A percentile compares a stretch with the other conserved stretches of the same genome.
Evolutionary conservation across 2,797 vertebrate genomes (phyloP).

Genomic region (Lepilemur ruficaudatus): DNA sequence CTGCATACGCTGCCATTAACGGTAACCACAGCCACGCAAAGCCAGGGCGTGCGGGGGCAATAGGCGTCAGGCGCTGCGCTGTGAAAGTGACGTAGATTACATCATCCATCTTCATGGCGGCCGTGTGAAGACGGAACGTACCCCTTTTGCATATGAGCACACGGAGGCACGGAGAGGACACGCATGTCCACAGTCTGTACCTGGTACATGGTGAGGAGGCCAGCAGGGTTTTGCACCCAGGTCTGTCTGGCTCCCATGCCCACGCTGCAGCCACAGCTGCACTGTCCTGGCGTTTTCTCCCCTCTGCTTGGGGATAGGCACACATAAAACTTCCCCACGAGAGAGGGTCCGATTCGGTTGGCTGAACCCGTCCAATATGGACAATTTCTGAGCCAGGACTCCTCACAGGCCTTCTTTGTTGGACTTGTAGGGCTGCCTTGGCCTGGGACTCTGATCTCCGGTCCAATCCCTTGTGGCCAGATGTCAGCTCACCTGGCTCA

Average conservation of each 20-base stretch:
- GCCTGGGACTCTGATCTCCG: neutral
- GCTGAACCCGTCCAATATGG: neutral
- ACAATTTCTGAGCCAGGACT: neutral
- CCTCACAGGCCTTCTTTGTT: neutral
- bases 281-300: neutral
- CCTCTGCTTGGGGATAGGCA: neutral
- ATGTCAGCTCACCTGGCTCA: neutral
- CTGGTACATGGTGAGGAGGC: neutral
- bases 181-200: neutral
- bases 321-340: neutral
- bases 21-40: neutral
- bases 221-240: neutral
- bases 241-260: neutral
- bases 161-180: neutral
- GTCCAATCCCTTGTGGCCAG: neutral
- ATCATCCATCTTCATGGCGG: neutral
- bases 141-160: neutral
- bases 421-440: neutral
- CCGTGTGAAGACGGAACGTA: neutral
- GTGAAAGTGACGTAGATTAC: neutral
- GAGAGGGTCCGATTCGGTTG: neutral
- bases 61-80: neutral
- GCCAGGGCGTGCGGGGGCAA: neutral
- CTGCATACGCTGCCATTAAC: neutral
- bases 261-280: neutral